Evolutionary conservation across 1,140 invertebrate species (phyloP).

Genomic region (Drosophila aff.): DNA sequence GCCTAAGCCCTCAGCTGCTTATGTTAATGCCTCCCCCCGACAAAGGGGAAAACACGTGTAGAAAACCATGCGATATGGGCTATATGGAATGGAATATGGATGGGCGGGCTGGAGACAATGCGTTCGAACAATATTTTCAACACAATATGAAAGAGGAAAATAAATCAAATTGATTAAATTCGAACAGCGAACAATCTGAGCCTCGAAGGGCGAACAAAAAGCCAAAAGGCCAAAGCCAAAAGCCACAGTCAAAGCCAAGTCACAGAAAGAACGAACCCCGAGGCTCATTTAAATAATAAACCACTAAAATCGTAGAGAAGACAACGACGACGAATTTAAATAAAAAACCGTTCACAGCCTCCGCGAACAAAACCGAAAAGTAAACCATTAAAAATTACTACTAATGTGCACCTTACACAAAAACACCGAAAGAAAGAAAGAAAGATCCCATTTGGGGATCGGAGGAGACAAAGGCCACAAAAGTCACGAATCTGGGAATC

Average conservation of each 20-base stretch:
- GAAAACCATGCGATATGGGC: slow-evolving; percentile 68
- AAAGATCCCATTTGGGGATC: slow-evolving; percentile 38
- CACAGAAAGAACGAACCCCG: slow-evolving; percentile 9
- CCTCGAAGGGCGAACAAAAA: slow-evolving; percentile 21
- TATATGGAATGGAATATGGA: slow-evolving; percentile 37
- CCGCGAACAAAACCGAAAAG: slow-evolving; percentile 75
- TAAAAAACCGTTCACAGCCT: slow-evolving; percentile 67
- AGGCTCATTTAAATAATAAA: slow-evolving; percentile 80
- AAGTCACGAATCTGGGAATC: slow-evolving; percentile 68
- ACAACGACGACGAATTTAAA: slow-evolving; percentile 67
- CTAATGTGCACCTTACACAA: slow-evolving; percentile 84
- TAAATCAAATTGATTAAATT: slow-evolving; percentile 84
- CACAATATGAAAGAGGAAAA: slow-evolving; percentile 72
- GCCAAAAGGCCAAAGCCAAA: slow-evolving; percentile 8
- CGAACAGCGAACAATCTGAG: slow-evolving; percentile 59
- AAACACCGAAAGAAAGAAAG: slow-evolving; percentile 31
- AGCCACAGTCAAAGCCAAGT: background rate
- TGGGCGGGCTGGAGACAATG: slow-evolving; percentile 63
- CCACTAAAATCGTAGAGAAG: slow-evolving; percentile 70
- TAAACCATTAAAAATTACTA: slow-evolving; percentile 84
- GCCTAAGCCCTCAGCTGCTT: slow-evolving; percentile 63
- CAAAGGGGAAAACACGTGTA: slow-evolving; percentile 38
- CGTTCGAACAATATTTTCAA: slow-evolving; percentile 75
- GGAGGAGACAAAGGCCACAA: slow-evolving; percentile 67
- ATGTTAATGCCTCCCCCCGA: slow-evolving; percentile 58